phyloP scores from a whole-genome alignment of 1,140 invertebrate genomes.

The Lysiphlebus fabarum region DNA sequence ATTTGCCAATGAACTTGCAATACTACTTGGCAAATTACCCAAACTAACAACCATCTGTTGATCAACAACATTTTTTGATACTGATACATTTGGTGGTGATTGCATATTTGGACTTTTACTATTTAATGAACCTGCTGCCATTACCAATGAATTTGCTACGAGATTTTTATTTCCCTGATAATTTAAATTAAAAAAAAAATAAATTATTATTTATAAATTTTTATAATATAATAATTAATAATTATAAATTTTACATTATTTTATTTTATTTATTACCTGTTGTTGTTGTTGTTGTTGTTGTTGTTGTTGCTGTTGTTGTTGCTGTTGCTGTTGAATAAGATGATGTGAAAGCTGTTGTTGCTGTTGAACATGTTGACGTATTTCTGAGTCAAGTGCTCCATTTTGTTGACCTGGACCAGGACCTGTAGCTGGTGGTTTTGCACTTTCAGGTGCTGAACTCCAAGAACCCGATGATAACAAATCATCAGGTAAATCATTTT shows the following conservation, averaged over 20 bases:
- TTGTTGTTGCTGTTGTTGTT: too few species aligned
- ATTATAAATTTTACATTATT: too few species aligned
- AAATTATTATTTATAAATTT: too few species aligned
- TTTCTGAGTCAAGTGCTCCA: constrained; percentile 61
- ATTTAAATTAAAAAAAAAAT: constrained; percentile 10
- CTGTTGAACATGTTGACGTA: constrained; percentile 55
- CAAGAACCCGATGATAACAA: constrained; percentile 72
- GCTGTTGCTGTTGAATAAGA: constrained; percentile 58
- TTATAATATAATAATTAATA: too few species aligned
- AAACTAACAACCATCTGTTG: constrained; percentile 58
- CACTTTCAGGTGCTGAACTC: constrained; percentile 60
- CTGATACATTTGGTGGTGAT: constrained; percentile 73
- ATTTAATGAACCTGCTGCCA: constrained; percentile 68
- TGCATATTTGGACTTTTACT: constrained; percentile 79
- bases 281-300: constrained; percentile 34
- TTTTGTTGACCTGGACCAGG: constrained; percentile 75
- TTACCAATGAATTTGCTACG: constrained; percentile 66
- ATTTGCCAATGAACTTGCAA: constrained; percentile 57
- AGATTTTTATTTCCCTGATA: constrained; percentile 69
- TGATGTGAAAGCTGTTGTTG: constrained; percentile 58
- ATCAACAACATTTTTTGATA: constrained; percentile 59
- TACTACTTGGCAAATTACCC: constrained; percentile 60
- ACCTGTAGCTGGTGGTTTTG: constrained; percentile 71
- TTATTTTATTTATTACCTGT: too few species aligned
- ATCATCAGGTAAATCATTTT: constrained; percentile 91